Evolutionary conservation across 2,113 vertebrate species (phyloP), one percentile per base, ranked within the genome.

Genomic region (Caloenas nicobarica): DNA sequence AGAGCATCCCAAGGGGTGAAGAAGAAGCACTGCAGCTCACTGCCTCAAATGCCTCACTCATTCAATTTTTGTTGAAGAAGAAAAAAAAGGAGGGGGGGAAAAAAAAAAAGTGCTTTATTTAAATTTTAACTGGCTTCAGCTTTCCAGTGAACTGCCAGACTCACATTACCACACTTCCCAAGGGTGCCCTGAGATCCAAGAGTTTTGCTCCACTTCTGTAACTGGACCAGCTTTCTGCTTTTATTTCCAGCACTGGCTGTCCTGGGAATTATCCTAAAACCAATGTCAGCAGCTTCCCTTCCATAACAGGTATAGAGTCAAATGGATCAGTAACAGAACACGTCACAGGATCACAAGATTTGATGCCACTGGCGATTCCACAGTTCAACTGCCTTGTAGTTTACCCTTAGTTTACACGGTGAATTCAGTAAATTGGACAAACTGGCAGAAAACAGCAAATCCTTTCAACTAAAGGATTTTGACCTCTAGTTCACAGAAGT

Each of bases 391-490:
- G 64, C 64, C 79, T 66, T 64, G 22, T 53, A 58, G 24, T 38
- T 93, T 82, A 64, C 31, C 21, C 54, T 57, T 40, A 81, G 73
- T n/a, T 91, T 31, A 48, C 29, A 24, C 18, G 14, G 15, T 23
- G 13, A 88, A 56, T 48, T 85, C 29, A 76, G 40, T 38, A 72
- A 85, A 88, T 40, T 46, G 44, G 24, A 71, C 50, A 76, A 94
- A 65, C 7, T 65, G 33, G 9, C 57, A 85, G 36, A 89, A 89
- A 16, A 57, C 33, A 79, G 38, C 9, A 70, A 91, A 81, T 50
- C 33, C 40, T 90, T 86, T 46, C 31, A 81, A 31, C 24, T 60
- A 40, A 62, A 81, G 85, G 71, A 95, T 88, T 95, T 84, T 96
- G 83, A 90, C 79, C 91, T 78, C 38, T 66, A 74, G 31, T 64